phyloP scores from a whole-genome alignment of 2,113 vertebrate species.

The Fulmarus glacialis region DNA sequence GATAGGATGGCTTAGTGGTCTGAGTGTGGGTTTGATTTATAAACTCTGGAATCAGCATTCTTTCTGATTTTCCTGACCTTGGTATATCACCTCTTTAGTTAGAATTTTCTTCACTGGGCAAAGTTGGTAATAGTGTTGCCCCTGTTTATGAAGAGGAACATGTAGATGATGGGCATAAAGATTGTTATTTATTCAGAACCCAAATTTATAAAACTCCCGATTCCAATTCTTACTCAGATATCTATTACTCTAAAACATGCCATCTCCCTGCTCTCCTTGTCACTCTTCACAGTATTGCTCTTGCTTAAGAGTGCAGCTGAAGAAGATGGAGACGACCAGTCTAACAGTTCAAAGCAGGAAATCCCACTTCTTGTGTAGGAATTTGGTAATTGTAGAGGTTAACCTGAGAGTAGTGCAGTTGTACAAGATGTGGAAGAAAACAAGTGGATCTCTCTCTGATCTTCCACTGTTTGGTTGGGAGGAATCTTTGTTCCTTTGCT shows the following conservation, averaged over 20 bases:
- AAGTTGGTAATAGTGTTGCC: neutral
- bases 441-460: neutral
- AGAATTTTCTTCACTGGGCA: neutral
- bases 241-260: neutral
- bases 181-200: neutral
- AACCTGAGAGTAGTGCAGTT: neutral
- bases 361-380: neutral
- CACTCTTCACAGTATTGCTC: neutral
- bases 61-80: neutral
- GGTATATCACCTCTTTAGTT: neutral
- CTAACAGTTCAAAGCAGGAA: neutral
- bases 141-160: neutral
- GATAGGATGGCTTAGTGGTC: neutral
- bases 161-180: neutral
- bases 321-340: rapidly evolving
- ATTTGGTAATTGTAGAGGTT: neutral
- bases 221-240: neutral
- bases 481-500: neutral
- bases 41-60: neutral
- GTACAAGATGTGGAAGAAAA: neutral
- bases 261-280: neutral
- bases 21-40: neutral
- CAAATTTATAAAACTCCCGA: neutral
- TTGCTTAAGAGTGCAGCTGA: neutral
- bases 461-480: neutral